Conservation (phyloP, 2,797 vertebrate genomes). For the Heliangelus exortis region DNA sequence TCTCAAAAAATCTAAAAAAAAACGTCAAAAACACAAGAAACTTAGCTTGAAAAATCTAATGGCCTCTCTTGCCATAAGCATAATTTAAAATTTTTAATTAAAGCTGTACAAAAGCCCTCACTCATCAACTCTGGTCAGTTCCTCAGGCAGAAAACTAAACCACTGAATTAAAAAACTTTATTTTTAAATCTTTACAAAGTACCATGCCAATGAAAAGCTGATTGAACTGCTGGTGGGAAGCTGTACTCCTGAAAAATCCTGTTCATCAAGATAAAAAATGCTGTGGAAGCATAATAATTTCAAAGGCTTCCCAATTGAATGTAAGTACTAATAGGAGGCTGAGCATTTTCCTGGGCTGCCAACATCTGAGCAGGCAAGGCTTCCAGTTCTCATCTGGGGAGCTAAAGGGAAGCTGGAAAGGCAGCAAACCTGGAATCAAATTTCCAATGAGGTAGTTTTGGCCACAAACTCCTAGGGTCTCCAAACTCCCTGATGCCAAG, state of each 20-base stretch:
- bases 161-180: not conserved
- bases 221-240: not conserved
- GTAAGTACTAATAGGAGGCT: not conserved
- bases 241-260: constrained; percentile 18
- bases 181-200: not conserved
- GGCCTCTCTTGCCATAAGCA: not conserved
- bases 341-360: not conserved
- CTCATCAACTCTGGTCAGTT: not conserved
- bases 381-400: not conserved
- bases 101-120: not conserved
- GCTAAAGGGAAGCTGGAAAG: not conserved
- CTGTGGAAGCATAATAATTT: constrained; percentile 11
- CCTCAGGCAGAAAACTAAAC: not conserved
- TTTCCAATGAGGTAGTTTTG: not conserved
- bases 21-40: not conserved
- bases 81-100: not conserved
- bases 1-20: not conserved
- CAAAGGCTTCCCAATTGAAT: not conserved
- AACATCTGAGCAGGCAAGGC: not conserved
- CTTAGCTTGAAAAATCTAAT: not conserved
- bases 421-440: not conserved
- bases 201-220: not conserved
- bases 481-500: not conserved
- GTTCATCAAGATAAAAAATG: constrained; percentile 10
- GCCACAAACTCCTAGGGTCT: not conserved